Evolutionary conservation across 2,113 vertebrate species (phyloP).

Genomic region (Prochilodus magdalenae): DNA sequence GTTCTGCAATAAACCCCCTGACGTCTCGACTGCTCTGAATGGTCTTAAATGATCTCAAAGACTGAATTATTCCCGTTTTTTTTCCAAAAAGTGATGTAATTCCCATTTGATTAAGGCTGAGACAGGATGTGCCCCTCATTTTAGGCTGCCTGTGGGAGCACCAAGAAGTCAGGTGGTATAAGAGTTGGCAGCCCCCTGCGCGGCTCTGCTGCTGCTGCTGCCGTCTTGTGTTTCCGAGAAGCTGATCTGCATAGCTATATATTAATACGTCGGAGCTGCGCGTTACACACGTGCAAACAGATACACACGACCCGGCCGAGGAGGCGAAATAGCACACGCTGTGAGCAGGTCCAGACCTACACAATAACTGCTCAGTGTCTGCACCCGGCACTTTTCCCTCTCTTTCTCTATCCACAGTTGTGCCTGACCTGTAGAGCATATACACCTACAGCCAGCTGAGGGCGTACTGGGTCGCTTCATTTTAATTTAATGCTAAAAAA

Average conservation of each 20-base stretch:
- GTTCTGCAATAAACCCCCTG: too few relatives aligned
- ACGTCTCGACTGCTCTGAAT: too few relatives aligned
- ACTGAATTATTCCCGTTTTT: too few relatives aligned
- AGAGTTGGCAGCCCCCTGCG: not conserved
- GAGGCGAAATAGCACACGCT: not conserved
- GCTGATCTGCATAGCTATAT: not conserved
- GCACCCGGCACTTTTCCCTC: not conserved
- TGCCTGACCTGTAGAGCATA: not conserved
- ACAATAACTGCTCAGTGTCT: not conserved
- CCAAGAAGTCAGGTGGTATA: not conserved
- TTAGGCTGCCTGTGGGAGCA: not conserved
- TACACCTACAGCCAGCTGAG: not conserved
- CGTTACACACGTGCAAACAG: not conserved
- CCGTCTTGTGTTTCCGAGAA: not conserved
- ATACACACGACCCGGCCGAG: not conserved
- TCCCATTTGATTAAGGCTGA: too few relatives aligned
- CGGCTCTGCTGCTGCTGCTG: not conserved
- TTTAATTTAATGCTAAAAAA: not conserved
- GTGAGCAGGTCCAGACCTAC: not conserved
- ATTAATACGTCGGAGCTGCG: not conserved
- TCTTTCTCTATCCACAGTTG: not conserved
- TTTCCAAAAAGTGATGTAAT: too few relatives aligned
- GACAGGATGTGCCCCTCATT: too few relatives aligned
- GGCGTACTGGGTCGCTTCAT: constrained; percentile 1
- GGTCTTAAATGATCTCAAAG: too few relatives aligned